A percentile compares a stretch with the other conserved stretches of the same genome.
These are phyloP conservation scores for Melikaiella ostensackeni DNA, from an alignment of 2,888 invertebrate genomes.

Conservation along the genomic window DNA sequence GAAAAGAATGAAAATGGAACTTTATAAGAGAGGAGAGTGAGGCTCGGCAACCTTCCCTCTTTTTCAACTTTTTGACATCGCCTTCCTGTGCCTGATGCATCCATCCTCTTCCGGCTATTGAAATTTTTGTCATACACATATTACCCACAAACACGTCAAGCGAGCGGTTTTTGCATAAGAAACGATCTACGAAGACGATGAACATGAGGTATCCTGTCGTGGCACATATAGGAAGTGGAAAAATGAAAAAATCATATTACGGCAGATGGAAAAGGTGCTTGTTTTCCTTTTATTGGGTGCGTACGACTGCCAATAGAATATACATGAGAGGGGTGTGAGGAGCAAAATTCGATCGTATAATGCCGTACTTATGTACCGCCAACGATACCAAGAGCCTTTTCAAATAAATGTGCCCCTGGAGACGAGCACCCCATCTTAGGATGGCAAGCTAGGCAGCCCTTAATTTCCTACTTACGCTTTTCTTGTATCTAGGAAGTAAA, in stretches of 20 bases:
- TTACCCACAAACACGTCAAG: conserved; percentile 39
- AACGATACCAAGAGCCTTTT: conserved; percentile 56
- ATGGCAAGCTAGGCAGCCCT: conserved; percentile 60
- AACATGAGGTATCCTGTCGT: conserved; percentile 11
- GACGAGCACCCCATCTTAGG: conserved; percentile 56
- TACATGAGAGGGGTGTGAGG: conserved; percentile 64
- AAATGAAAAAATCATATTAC: conserved; percentile 55
- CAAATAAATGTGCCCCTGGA: conserved; percentile 66
- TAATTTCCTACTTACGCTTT: conserved; percentile 63
- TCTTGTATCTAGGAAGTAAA: conserved; percentile 2
- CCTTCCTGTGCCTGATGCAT: conserved; percentile 1
- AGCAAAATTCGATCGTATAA: conserved; percentile 44
- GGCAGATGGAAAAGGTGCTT: conserved; percentile 51
- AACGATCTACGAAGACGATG: conserved; percentile 24
- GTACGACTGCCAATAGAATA: conserved; percentile 69
- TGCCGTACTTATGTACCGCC: conserved; percentile 55
- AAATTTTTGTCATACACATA: conserved; percentile 57
- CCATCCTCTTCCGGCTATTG: conserved; percentile 54
- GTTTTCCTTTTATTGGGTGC: conserved; percentile 68
- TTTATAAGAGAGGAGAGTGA: conserved; percentile 9
- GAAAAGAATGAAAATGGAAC: conserved; percentile 29
- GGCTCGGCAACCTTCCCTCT: conserved; percentile 2
- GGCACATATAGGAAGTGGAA: neutral
- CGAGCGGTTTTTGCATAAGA: neutral
- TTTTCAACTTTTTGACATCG: conserved; percentile 9